Conservation (phyloP, 2,888 invertebrate genomes). For the Labia minor region DNA sequence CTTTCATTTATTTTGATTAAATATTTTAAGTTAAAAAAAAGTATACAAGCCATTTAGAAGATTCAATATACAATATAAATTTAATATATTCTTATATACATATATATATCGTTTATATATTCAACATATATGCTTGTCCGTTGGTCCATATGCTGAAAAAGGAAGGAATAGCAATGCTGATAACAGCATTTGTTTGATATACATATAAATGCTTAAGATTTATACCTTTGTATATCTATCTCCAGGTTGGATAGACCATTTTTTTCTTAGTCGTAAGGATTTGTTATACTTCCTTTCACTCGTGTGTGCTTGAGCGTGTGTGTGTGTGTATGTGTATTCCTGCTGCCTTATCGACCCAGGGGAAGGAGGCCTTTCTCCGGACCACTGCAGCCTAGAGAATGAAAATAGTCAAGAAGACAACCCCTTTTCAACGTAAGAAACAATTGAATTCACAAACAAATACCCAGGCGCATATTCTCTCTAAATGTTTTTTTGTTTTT, state of each 20-base stretch:
- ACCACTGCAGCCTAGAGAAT: not conserved
- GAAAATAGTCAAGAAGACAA: not conserved
- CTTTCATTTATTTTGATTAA: too few species aligned
- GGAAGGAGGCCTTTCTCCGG: not conserved
- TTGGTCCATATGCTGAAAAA: too few species aligned
- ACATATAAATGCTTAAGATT: conserved; percentile 8
- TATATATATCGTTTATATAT: too few species aligned
- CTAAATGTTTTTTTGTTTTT: not conserved
- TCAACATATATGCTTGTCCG: too few species aligned
- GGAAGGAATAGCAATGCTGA: not conserved
- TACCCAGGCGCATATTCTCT: not conserved
- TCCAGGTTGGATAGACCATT: not conserved
- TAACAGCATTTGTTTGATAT: conserved; percentile 4
- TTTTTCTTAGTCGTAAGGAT: not conserved
- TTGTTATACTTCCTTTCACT: not conserved
- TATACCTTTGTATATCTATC: not conserved
- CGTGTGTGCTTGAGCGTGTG: not conserved
- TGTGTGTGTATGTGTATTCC: not conserved
- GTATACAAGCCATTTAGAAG: too few species aligned
- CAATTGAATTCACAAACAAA: not conserved
- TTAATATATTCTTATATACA: too few species aligned
- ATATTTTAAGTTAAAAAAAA: too few species aligned
- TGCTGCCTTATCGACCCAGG: not conserved
- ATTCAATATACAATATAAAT: too few species aligned
- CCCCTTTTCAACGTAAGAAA: not conserved